Evolutionary conservation across 2,888 invertebrate species (phyloP).

Genomic region (Pachydiplax longipennis): DNA sequence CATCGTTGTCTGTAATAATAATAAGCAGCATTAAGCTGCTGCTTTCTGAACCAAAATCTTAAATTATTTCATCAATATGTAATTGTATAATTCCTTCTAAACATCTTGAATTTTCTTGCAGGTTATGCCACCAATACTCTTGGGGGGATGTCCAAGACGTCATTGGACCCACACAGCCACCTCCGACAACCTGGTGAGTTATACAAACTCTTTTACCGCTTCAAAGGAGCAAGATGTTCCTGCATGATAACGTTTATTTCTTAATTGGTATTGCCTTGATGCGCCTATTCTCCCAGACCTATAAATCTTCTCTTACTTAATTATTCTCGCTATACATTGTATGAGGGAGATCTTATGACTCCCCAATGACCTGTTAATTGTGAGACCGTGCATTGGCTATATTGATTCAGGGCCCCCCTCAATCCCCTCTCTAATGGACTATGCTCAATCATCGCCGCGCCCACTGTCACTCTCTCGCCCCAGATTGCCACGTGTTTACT

Average conservation of each 20-base stretch:
- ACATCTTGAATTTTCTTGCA: conserved; percentile 63
- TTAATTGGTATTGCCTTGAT: conserved; percentile 9
- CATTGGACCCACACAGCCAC: conserved; percentile 87
- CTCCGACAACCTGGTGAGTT: conserved; percentile 85
- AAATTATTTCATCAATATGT: too few species aligned
- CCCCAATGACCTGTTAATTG: neutral
- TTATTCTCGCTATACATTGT: neutral
- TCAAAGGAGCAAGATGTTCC: neutral
- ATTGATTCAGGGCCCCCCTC: neutral
- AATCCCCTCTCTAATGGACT: conserved; percentile 3
- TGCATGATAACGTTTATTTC: neutral
- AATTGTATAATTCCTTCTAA: neutral
- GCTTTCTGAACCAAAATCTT: too few species aligned
- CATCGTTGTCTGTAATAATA: too few species aligned
- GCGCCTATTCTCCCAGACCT: neutral
- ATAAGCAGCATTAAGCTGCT: too few species aligned
- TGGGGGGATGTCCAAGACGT: conserved; percentile 80
- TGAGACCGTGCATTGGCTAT: neutral
- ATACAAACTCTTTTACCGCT: too few species aligned
- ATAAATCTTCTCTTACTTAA: neutral
- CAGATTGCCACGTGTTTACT: conserved; percentile 32
- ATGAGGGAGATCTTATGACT: neutral
- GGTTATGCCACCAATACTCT: conserved; percentile 86
- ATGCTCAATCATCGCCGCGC: conserved; percentile 29
- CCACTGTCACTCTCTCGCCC: neutral